Evolutionary conservation across 2,888 invertebrate species (phyloP), one percentile per base, ranked within the genome.

Genomic region (Caenorhabditis uteleia): DNA sequence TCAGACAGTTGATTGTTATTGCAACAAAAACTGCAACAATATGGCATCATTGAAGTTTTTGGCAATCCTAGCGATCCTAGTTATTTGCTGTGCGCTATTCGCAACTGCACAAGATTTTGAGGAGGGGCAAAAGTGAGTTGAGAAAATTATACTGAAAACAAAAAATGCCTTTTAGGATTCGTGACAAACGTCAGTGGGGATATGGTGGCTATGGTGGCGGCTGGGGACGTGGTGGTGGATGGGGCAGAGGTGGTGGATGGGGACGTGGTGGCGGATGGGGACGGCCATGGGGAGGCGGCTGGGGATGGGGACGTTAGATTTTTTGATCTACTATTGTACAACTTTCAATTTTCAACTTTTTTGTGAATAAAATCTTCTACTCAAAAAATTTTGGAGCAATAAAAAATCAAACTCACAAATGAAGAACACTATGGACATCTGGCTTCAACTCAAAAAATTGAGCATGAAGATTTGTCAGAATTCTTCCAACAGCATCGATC

Each of bases 171-270:
- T 40, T 18, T 20, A 46, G 61, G 43, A n/a, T 59, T 14, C 59
- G 59, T 33, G 48, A 31, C 18, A 59, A 59, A 44, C 59, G 59
- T 4, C 59, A 59, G 48, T 59, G 60, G 48, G 21, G 44, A 47
- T 39, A 33, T 18, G 46, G 54, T 20, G 46, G 46, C 18, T 38
- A 43, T 27, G 43, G 55, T 8, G 25, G 40, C 16, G 29, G 44
- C 16, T 7, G 6, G 14, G 29, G 12, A 21, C 29, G 44, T 10
- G 44, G 46, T 34, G 33, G 46, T 33, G 46, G 47, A 38, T 33
- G 39, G 31, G 26, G 34, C 20, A 33, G 45, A 3, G 45, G 45
- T 33, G 29, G 59, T 4, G 53, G 53, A 53, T 59, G 60, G 48
- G 21, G 44, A 47, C 29, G 25, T 18, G 46, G 54, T 20, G 46